phyloP scores from a whole-genome alignment of 1,140 invertebrate genomes.

The Calosoma granatense region DNA sequence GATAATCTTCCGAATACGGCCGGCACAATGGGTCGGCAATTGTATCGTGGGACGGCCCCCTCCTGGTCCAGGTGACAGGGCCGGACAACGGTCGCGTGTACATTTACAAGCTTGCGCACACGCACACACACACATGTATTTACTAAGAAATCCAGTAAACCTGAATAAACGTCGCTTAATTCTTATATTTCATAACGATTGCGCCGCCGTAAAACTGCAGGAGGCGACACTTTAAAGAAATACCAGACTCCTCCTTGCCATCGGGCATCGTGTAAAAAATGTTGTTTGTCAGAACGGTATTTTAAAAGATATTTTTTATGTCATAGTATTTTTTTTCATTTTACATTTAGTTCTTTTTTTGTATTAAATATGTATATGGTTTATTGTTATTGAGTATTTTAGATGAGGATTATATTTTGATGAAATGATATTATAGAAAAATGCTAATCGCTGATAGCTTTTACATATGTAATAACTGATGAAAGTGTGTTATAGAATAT shows the following conservation, averaged over 20 bases:
- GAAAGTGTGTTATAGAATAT: no score
- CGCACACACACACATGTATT: no score
- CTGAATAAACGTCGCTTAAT: not conserved
- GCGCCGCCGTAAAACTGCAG: not conserved
- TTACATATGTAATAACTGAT: no score
- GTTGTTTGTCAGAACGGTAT: not conserved
- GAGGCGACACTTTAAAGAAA: not conserved
- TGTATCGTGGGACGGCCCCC: not conserved
- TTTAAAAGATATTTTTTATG: no score
- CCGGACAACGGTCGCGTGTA: not conserved
- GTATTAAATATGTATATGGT: not conserved
- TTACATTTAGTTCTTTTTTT: not conserved
- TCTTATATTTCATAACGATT: not conserved
- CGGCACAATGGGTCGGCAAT: not conserved
- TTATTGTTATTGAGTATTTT: not conserved
- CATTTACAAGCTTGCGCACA: not conserved
- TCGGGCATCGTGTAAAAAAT: not conserved
- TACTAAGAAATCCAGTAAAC: not conserved
- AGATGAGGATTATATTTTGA: not conserved
- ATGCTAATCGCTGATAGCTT: no score
- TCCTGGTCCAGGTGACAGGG: not conserved
- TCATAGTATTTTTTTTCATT: not conserved
- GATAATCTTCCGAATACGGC: not conserved
- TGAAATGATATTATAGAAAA: not conserved
- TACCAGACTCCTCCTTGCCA: not conserved